Base-by-base conservation (phyloP, 1,140 invertebrate genomes). In the Kradibia gibbosae region DNA sequence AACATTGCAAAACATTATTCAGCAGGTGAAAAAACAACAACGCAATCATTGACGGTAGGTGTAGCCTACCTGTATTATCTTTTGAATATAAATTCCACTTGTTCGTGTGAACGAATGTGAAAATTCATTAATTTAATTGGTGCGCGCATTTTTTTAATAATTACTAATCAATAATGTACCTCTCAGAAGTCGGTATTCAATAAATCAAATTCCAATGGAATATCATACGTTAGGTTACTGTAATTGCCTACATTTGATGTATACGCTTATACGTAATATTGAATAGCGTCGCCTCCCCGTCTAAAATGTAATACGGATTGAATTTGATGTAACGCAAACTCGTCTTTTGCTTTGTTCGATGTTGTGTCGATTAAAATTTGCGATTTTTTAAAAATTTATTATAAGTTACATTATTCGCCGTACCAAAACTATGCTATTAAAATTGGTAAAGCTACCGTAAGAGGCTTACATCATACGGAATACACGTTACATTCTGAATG, bases 1-100 rank as follows among this genome's bases (percentile, higher is more conserved):
- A 72, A 60, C 60, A 75, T 73, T 82, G 53, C 22, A 50, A 78
- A 73, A 50, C 65, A 60, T 78, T 72, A 82, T 72, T 82, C 74
- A 78, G 72, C 60, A 48, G 7, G 17, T 39, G 17, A 62, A 82
- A 70, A 79, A 79, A 79, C 36, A 39, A 72, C 22, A 28, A n/a
- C 55, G 36, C 53, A 70, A 77, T 81, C n/a, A 72, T 77, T 77
- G 57, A 45, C 76, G 65, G 3, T 48, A 31, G 15, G 60, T 28
- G 45, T 39, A 78, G 13, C 15, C 75, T 22, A 34, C 42, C 25
- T 65, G 11, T 15, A 22, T 17, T 17, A 53, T 70, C 45, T 25
- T n/a, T 67, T 57, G 53, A 39, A 42, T 57, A 60, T 42, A 75
- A 75, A 57, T 75, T 36, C 15, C 50, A 8, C 45, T 60, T 39